Conservation (phyloP, 2,113 vertebrate species). For the Myrmecophaga tridactyla region DNA sequence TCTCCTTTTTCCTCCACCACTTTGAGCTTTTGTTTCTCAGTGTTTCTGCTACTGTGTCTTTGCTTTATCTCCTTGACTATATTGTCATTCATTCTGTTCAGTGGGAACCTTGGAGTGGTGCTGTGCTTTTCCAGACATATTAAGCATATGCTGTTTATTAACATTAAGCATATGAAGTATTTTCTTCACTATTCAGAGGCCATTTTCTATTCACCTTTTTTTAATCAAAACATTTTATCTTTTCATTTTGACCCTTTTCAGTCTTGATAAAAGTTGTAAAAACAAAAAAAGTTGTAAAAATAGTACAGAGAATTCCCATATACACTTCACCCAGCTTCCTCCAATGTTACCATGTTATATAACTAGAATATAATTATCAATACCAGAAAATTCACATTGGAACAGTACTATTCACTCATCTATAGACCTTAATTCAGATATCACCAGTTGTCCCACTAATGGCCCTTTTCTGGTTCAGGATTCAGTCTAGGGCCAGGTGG, state of each 20-base stretch:
- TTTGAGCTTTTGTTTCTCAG: not conserved
- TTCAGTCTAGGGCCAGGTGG: not conserved
- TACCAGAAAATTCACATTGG: not conserved
- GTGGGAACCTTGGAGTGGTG: not conserved
- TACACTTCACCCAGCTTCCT: not conserved
- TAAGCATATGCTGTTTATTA: not conserved
- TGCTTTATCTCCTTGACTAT: not conserved
- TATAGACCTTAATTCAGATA: not conserved
- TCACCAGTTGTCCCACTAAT: not conserved
- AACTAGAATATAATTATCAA: not conserved
- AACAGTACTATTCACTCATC: not conserved
- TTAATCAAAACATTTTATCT: not conserved
- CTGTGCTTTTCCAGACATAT: not conserved
- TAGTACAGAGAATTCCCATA: not conserved
- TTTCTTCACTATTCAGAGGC: not conserved
- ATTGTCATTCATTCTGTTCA: not conserved
- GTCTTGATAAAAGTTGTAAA: not conserved
- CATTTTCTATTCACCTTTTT: not conserved
- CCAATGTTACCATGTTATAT: not conserved
- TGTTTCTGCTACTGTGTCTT: not conserved
- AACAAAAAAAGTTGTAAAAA: no score
- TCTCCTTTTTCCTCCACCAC: not conserved
- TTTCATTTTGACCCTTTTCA: slow-evolving; percentile 15
- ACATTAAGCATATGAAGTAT: no score
- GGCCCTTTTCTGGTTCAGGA: not conserved